These are phyloP conservation scores for Phaetusa simplex DNA, from an alignment of 2,113 vertebrate species.

Conservation along the genomic window DNA sequence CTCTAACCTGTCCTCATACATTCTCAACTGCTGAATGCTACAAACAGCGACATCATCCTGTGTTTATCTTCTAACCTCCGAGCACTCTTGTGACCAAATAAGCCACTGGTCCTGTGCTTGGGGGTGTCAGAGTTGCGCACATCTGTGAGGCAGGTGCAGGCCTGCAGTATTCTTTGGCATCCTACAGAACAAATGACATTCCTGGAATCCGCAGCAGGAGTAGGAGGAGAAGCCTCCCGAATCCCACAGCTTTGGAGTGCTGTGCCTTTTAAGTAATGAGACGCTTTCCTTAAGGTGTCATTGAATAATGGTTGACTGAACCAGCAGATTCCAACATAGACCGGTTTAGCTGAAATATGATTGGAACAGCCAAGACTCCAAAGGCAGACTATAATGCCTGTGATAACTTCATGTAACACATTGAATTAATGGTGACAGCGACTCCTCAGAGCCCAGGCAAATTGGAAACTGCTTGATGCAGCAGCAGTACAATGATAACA, in stretches of 20 bases:
- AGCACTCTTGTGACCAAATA: background rate
- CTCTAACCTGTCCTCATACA: background rate
- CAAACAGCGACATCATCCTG: background rate
- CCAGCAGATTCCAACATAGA: background rate
- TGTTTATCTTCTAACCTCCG: background rate
- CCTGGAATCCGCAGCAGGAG: background rate
- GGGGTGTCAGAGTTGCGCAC: background rate
- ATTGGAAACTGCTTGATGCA: conserved; percentile 31
- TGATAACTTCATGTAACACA: background rate
- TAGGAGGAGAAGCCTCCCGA: background rate
- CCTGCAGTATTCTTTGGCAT: background rate
- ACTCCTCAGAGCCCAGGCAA: conserved; percentile 26
- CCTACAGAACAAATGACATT: background rate
- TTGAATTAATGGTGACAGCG: background rate
- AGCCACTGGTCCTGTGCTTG: background rate
- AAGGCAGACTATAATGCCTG: background rate
- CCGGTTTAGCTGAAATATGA: background rate
- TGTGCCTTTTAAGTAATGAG: background rate
- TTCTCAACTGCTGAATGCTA: background rate
- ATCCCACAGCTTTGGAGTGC: background rate
- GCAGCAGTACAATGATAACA: background rate
- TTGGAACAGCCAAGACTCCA: background rate
- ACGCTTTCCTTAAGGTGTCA: background rate
- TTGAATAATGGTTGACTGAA: background rate
- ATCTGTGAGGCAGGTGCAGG: background rate